phyloP scores from a whole-genome alignment of 2,113 vertebrate genomes.

The Anoplopoma fimbria region DNA sequence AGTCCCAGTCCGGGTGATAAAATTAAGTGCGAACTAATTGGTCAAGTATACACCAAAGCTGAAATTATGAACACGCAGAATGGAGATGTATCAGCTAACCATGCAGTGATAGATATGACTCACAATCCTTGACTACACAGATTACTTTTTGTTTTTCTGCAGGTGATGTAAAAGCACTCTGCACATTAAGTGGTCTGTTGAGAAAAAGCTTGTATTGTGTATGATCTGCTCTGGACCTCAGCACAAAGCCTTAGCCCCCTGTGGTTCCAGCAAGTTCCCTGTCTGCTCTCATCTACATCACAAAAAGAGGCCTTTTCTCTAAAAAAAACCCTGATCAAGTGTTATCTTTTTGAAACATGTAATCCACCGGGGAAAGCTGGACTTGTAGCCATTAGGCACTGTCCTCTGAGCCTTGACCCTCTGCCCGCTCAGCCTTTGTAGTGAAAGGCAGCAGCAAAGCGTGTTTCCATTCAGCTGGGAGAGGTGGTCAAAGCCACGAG shows the following conservation, averaged over 20 bases:
- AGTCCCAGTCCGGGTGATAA: constrained; percentile 55
- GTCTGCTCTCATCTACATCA: constrained; percentile 73
- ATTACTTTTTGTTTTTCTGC: neutral
- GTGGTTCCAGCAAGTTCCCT: constrained; percentile 53
- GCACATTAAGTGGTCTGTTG: neutral
- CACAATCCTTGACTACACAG: neutral
- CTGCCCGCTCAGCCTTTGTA: constrained; percentile 60
- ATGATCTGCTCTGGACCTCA: constrained; percentile 45
- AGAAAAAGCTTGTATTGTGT: constrained; percentile 12
- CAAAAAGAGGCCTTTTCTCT: constrained; percentile 56
- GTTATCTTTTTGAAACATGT: constrained; percentile 64
- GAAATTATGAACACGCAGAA: constrained; percentile 25
- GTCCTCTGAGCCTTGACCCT: constrained; percentile 58
- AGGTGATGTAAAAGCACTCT: neutral
- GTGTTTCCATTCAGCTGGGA: constrained; percentile 65
- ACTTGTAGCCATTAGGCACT: constrained; percentile 64
- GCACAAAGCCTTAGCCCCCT: constrained; percentile 33
- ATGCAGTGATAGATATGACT: neutral
- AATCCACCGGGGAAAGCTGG: constrained; percentile 57
- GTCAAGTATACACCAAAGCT: constrained; percentile 36
- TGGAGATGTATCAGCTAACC: neutral
- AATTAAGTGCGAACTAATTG: constrained; percentile 64
- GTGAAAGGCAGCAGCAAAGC: constrained; percentile 56
- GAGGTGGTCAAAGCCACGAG: constrained; percentile 61
- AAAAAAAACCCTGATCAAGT: constrained; percentile 62